A percentile compares a stretch with the other conserved stretches of the same genome.
phyloP scores from a whole-genome alignment of 2,113 vertebrate species.

The Zapus hudsonius region DNA sequence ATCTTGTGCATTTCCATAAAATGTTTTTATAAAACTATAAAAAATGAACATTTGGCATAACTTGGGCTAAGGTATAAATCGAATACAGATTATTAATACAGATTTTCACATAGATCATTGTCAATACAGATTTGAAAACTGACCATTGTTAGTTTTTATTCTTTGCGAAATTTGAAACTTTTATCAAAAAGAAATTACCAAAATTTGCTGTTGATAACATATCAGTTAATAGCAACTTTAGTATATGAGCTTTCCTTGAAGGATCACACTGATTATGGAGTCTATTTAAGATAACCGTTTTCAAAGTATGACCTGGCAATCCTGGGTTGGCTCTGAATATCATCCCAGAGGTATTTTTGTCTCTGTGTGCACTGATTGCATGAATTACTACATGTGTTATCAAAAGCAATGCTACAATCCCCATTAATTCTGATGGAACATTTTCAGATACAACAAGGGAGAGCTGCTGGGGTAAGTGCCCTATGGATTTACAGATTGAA shows the following conservation, averaged over 20 bases:
- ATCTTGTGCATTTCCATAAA: neutral
- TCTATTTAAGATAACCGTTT: neutral
- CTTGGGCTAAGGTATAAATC: neutral
- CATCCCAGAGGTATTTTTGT: neutral
- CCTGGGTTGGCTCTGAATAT: neutral
- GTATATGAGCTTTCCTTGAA: neutral
- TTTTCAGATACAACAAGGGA: neutral
- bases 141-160: neutral
- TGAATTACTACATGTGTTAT: slow-evolving; percentile 24
- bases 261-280: neutral
- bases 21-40: neutral
- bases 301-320: neutral
- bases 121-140: neutral
- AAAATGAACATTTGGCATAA: neutral
- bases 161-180: slow-evolving; percentile 43
- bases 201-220: neutral
- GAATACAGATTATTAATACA: neutral
- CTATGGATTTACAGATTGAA: slow-evolving; percentile 27
- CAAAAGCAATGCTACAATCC: slow-evolving; percentile 15
- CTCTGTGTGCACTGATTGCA: neutral
- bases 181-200: neutral
- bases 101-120: neutral
- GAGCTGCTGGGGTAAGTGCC: slow-evolving; percentile 21
- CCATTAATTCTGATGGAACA: slow-evolving; percentile 33
- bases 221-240: slow-evolving; percentile 17